Evolutionary conservation across 1,140 invertebrate species (phyloP).

Genomic region (Aphelinus atriplicis): DNA sequence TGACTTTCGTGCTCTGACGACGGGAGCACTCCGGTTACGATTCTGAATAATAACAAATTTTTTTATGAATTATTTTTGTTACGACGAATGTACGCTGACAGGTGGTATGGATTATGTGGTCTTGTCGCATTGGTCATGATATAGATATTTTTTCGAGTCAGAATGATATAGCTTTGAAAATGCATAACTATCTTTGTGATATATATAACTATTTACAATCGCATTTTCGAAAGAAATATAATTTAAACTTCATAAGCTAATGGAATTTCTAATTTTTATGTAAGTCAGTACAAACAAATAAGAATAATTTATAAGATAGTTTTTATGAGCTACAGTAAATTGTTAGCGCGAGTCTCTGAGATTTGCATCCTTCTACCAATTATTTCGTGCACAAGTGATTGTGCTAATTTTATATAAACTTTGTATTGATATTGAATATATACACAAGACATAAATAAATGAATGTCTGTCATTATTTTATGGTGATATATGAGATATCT

Average conservation of each 20-base stretch:
- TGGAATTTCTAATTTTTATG: slow-evolving; percentile 6
- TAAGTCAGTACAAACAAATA: slow-evolving; percentile 29
- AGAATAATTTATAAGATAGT: not conserved
- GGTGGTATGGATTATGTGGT: no score
- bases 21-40: no score
- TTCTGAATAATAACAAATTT: no score
- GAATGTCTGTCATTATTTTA: slow-evolving; percentile 7
- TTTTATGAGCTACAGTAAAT: not conserved
- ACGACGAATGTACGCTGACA: no score
- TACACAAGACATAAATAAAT: not conserved
- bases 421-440: slow-evolving; percentile 10
- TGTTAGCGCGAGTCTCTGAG: slow-evolving; percentile 8
- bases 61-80: no score
- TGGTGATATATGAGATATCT: not conserved
- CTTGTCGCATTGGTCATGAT: no score
- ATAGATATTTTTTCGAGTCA: no score
- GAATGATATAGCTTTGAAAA: no score
- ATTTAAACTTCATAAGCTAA: not conserved
- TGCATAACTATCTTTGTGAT: no score
- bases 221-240: not conserved
- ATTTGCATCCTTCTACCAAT: slow-evolving; percentile 8
- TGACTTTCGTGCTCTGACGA: no score
- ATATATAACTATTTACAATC: not conserved
- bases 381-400: slow-evolving; percentile 8
- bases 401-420: slow-evolving; percentile 14